Conservation (phyloP, 2,113 vertebrate species). For the Lasiurus cinereus region DNA sequence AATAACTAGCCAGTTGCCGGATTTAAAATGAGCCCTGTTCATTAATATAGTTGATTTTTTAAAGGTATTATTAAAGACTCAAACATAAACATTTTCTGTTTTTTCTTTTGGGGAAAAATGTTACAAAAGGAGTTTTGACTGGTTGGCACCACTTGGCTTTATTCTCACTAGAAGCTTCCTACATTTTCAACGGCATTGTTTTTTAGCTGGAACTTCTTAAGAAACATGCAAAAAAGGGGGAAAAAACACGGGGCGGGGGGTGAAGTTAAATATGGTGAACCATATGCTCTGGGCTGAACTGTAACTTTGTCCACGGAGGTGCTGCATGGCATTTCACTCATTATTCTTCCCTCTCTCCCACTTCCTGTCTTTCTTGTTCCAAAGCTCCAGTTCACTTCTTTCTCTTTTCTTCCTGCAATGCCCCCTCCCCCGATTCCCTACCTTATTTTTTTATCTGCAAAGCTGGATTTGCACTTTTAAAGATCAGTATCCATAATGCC, state of each 20-base stretch:
- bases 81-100: slow-evolving; percentile 62
- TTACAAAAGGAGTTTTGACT: slow-evolving; percentile 54
- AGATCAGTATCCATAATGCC: slow-evolving; percentile 81
- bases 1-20: slow-evolving; percentile 57
- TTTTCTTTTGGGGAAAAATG: slow-evolving; percentile 52
- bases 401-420: slow-evolving; percentile 75
- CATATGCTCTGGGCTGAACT: background rate
- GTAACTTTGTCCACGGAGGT: background rate
- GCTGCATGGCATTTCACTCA: background rate
- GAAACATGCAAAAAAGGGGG: slow-evolving; percentile 34
- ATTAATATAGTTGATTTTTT: background rate
- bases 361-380: slow-evolving; percentile 70
- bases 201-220: slow-evolving; percentile 74
- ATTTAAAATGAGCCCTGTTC: slow-evolving; percentile 68
- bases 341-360: slow-evolving; percentile 67
- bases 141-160: slow-evolving; percentile 51
- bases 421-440: slow-evolving; percentile 11
- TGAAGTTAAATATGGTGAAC: slow-evolving; percentile 62
- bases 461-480: slow-evolving; percentile 82
- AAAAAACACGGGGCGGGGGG: background rate
- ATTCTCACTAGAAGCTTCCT: slow-evolving; percentile 44
- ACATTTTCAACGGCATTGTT: slow-evolving; percentile 54
- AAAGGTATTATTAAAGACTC: slow-evolving; percentile 35
- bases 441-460: slow-evolving; percentile 62
- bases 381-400: background rate